Percentiles rank a stretch among this genome's conserved stretches.
phyloP scores from a whole-genome alignment of 1,140 invertebrate species.

The Batillaria attramentaria region DNA sequence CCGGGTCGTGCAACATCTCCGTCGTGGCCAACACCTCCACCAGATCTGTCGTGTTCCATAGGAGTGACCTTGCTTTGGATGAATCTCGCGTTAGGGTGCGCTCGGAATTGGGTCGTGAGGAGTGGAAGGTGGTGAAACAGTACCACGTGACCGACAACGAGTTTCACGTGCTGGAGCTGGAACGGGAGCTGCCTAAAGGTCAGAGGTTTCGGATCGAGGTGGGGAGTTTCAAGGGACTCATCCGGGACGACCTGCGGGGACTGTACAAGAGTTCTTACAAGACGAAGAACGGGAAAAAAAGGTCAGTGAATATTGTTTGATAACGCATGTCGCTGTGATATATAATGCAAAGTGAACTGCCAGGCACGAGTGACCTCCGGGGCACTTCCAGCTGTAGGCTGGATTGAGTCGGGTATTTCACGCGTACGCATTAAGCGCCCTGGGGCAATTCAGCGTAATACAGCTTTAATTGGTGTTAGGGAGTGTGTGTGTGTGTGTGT shows the following conservation, averaged over 20 bases:
- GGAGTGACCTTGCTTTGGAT: slow-evolving; percentile 17
- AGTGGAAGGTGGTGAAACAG: slow-evolving; percentile 34
- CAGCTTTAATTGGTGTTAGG: neutral
- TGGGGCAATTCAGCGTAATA: neutral
- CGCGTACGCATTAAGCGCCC: neutral
- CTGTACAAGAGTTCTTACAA: slow-evolving; percentile 58
- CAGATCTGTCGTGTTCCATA: slow-evolving; percentile 53
- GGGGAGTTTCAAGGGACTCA: slow-evolving; percentile 44
- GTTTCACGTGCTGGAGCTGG: slow-evolving; percentile 48
- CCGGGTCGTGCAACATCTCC: slow-evolving; percentile 50
- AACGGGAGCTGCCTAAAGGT: slow-evolving; percentile 35
- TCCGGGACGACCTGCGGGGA: slow-evolving; percentile 50
- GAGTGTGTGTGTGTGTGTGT: slow-evolving; percentile 14
- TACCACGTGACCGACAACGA: slow-evolving; percentile 41
- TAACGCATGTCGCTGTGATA: neutral
- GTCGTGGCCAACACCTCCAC: slow-evolving; percentile 41
- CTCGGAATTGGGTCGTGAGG: neutral
- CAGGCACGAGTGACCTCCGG: no score
- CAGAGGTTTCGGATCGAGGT: slow-evolving; percentile 44
- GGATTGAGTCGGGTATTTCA: neutral
- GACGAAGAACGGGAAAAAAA: slow-evolving; percentile 42
- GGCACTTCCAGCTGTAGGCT: neutral
- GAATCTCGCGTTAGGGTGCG: slow-evolving; percentile 13
- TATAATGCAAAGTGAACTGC: neutral
- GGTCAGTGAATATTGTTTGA: slow-evolving; percentile 44